Evolutionary conservation across 2,797 vertebrate genomes (phyloP).

Genomic region (Ciconia nigra): DNA sequence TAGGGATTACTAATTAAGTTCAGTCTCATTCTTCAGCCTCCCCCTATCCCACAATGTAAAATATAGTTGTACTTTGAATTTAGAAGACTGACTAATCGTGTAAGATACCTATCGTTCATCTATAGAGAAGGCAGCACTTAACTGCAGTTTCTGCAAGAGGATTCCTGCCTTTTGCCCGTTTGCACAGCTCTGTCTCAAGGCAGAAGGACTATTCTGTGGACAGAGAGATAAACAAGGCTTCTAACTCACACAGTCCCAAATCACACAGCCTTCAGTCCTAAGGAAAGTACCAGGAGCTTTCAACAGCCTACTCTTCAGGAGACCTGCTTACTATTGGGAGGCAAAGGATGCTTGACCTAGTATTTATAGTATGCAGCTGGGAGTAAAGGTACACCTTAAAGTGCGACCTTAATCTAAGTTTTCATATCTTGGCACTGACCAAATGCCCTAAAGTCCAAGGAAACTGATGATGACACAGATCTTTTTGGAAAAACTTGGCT

Average conservation of each 20-base stretch:
- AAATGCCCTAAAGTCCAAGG: background rate
- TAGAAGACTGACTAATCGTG: background rate
- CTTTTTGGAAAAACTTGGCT: background rate
- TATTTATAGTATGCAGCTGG: background rate
- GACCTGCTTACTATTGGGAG: background rate
- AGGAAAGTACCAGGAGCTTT: background rate
- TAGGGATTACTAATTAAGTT: background rate
- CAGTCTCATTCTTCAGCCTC: background rate
- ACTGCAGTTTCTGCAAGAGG: background rate
- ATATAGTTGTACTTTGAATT: background rate
- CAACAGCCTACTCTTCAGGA: background rate
- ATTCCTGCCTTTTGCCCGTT: background rate
- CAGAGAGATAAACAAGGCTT: background rate
- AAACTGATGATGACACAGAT: background rate
- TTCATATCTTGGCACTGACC: background rate
- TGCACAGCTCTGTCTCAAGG: background rate
- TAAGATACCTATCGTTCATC: background rate
- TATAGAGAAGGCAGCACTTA: background rate
- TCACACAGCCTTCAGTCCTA: background rate
- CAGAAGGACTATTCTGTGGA: background rate
- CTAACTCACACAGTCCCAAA: background rate
- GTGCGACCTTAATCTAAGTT: background rate
- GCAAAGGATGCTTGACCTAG: background rate
- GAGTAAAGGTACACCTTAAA: background rate
- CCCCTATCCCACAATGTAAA: background rate